phyloP scores from a whole-genome alignment of 2,113 vertebrate genomes.

The Phasianus colchicus region DNA sequence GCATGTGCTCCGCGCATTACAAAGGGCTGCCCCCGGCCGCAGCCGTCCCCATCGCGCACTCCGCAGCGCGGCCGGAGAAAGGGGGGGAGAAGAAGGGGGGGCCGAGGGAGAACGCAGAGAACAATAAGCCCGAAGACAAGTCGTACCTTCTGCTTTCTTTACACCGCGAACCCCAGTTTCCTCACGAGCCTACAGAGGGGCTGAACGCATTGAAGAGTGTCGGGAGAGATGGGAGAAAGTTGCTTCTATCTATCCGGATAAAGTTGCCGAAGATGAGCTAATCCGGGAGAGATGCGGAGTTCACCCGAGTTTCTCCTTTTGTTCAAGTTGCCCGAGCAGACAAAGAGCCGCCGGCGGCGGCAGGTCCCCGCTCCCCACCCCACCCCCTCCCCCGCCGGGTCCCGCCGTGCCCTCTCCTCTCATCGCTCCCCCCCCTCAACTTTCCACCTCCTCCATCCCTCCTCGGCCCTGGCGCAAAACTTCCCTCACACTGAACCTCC shows the following conservation, averaged over 20 bases:
- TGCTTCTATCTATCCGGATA: constrained; percentile 41
- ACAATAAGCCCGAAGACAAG: constrained; percentile 31
- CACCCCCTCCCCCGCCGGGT: constrained; percentile 11
- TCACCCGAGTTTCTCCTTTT: constrained; percentile 85
- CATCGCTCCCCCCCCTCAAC: constrained; percentile 22
- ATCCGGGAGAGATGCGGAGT: constrained; percentile 77
- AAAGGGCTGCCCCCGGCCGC: constrained; percentile 2
- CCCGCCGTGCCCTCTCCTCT: constrained; percentile 2
- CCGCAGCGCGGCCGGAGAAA: not conserved
- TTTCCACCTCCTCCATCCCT: constrained; percentile 31
- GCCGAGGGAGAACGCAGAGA: not conserved
- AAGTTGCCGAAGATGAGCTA: constrained; percentile 70
- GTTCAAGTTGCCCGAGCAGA: constrained; percentile 85
- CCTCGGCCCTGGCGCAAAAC: constrained; percentile 15
- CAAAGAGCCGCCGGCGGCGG: constrained; percentile 83
- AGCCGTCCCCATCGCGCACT: not conserved
- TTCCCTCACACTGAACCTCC: constrained; percentile 61
- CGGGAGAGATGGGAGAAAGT: constrained; percentile 58
- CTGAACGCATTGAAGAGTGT: not conserved
- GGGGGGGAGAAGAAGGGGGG: not conserved
- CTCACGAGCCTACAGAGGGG: not conserved
- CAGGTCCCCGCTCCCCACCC: constrained; percentile 79
- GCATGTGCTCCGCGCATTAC: constrained; percentile 23
- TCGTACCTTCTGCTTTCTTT: constrained; percentile 71
- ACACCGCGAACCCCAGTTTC: not conserved